Conservation (phyloP, 2,888 invertebrate genomes). For the Athalia rosae region DNA sequence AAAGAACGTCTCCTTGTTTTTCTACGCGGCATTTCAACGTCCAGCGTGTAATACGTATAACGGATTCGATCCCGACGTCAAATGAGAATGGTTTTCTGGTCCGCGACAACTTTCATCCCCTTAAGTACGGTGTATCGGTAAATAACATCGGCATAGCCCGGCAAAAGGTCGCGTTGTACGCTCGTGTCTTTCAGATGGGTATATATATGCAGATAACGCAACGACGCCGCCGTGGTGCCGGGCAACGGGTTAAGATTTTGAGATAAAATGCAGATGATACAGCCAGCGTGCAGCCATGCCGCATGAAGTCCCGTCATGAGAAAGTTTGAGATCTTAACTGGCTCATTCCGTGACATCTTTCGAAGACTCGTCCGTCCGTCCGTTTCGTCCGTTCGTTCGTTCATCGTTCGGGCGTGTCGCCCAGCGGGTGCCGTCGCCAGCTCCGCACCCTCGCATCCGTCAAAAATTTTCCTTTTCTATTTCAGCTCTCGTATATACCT, state of each 20-base stretch:
- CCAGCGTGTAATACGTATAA: not conserved
- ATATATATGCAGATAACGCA: too few species aligned
- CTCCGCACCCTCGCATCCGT: conserved; percentile 71
- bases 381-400: conserved; percentile 56
- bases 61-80: conserved; percentile 39
- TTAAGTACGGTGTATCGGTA: conserved; percentile 55
- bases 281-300: too few species aligned
- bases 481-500: conserved; percentile 1
- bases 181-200: too few species aligned
- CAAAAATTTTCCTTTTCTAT: conserved; percentile 50
- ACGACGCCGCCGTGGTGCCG: not conserved
- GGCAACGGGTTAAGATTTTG: conserved; percentile 19
- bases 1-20: too few species aligned
- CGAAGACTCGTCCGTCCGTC: conserved; percentile 52
- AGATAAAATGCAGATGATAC: conserved; percentile 41
- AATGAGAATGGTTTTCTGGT: conserved; percentile 29
- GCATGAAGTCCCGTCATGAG: conserved; percentile 58
- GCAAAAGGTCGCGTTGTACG: not conserved
- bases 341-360: conserved; percentile 64
- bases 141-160: conserved; percentile 54
- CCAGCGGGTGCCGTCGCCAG: conserved; percentile 71
- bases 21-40: not conserved
- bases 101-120: conserved; percentile 47
- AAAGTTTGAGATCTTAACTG: conserved; percentile 70
- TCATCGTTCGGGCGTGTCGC: conserved; percentile 66